Evolutionary conservation across 2,888 invertebrate species (phyloP).

Genomic region (Lathronympha strigana): DNA sequence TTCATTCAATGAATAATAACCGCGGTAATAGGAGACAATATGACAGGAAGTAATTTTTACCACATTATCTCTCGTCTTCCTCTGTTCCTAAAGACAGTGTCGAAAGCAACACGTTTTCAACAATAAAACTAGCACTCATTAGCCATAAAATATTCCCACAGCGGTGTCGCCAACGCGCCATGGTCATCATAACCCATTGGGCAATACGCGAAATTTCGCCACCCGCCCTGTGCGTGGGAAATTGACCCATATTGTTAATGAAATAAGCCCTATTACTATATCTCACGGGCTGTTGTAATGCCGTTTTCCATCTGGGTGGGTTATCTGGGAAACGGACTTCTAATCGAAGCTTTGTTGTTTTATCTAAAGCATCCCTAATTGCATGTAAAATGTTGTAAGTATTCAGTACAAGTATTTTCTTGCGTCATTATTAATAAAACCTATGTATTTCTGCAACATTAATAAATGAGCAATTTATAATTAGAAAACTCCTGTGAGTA

Average conservation of each 20-base stretch:
- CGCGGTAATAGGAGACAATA: too few relatives aligned
- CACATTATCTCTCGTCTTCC: neutral
- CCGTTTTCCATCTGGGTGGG: slow-evolving; percentile 50
- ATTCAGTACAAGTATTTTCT: slow-evolving; percentile 8
- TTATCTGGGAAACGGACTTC: slow-evolving; percentile 53
- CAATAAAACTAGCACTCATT: slow-evolving; percentile 24
- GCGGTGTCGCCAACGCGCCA: slow-evolving; percentile 37
- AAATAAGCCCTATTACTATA: slow-evolving; percentile 40
- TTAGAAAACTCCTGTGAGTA: too few relatives aligned
- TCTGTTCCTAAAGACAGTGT: slow-evolving; percentile 3
- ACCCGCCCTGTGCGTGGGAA: slow-evolving; percentile 49
- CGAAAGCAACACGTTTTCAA: neutral
- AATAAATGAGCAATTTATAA: too few relatives aligned
- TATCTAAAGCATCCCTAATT: slow-evolving; percentile 36
- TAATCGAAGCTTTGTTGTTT: slow-evolving; percentile 45
- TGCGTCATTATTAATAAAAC: neutral
- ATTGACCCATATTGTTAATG: slow-evolving; percentile 49
- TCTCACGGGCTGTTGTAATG: slow-evolving; percentile 40
- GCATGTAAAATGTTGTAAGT: slow-evolving; percentile 37
- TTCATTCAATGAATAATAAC: too few relatives aligned
- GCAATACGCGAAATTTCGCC: slow-evolving; percentile 39
- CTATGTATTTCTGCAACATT: too few relatives aligned
- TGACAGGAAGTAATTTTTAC: neutral
- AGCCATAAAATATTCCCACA: slow-evolving; percentile 29
- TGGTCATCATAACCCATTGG: slow-evolving; percentile 39